Percentiles rank a stretch among this genome's conserved stretches.
Evolutionary conservation across 2,888 invertebrate species (phyloP).

Genomic region (Eustalomyia histrio): DNA sequence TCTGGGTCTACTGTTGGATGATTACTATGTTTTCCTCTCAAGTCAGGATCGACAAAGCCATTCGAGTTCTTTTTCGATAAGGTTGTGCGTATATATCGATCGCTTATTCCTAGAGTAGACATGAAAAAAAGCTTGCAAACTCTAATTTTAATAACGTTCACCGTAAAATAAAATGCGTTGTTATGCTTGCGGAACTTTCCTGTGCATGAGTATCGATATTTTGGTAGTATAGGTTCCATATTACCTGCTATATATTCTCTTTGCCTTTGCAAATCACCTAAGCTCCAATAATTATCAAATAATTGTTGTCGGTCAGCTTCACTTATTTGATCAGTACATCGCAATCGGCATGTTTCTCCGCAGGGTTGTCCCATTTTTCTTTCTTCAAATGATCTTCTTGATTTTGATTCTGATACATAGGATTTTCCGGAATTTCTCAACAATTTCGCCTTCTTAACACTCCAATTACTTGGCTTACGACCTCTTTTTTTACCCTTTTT

Average conservation of each 20-base stretch:
- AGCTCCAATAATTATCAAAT: slow-evolving; percentile 17
- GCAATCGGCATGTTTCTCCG: slow-evolving; percentile 8
- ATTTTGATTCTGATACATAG: too few relatives aligned
- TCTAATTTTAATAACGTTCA: slow-evolving; percentile 19
- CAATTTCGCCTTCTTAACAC: slow-evolving; percentile 25
- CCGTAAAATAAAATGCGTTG: too few relatives aligned
- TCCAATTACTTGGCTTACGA: slow-evolving; percentile 26
- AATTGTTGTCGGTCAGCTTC: background rate
- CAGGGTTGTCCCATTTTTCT: slow-evolving; percentile 17
- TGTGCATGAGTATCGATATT: slow-evolving; percentile 25
- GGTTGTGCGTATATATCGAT: too few relatives aligned
- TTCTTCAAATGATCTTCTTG: slow-evolving; percentile 16
- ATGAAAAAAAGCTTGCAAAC: too few relatives aligned
- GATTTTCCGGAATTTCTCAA: slow-evolving; percentile 22
- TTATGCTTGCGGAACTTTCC: slow-evolving; percentile 20
- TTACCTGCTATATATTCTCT: slow-evolving; percentile 8
- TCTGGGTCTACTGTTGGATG: too few relatives aligned
- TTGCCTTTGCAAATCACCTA: background rate
- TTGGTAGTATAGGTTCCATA: slow-evolving; percentile 18
- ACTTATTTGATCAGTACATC: slow-evolving; percentile 11
- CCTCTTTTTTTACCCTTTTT: slow-evolving; percentile 36
- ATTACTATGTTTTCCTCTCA: slow-evolving; percentile 26
- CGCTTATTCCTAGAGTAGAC: too few relatives aligned
- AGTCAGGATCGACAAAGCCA: slow-evolving; percentile 33
- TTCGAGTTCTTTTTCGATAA: too few relatives aligned